A percentile compares a stretch with the other conserved stretches of the same genome.
Conservation (phyloP, 1,140 invertebrate genomes). For the Dinothrombium tinctorium region DNA sequence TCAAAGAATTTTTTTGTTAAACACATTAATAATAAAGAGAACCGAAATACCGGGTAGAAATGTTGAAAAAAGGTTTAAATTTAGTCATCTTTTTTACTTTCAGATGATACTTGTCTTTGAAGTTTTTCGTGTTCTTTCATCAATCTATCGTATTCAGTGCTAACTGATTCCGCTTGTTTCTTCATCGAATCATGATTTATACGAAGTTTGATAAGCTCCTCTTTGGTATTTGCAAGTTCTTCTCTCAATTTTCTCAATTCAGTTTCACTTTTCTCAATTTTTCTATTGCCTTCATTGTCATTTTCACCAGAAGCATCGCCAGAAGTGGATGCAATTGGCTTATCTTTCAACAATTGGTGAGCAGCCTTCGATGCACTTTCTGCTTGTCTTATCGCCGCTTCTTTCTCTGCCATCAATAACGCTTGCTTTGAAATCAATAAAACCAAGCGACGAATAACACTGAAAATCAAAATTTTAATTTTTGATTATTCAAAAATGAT, state of each 20-base stretch:
- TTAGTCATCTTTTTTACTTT: not conserved
- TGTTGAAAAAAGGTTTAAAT: not conserved
- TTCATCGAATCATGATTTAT: slow-evolving; percentile 55
- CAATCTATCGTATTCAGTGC: slow-evolving; percentile 69
- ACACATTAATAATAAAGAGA: no score
- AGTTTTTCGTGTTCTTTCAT: slow-evolving; percentile 53
- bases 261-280: slow-evolving; percentile 23
- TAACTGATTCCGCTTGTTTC: slow-evolving; percentile 54
- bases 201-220: slow-evolving; percentile 24
- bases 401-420: slow-evolving; percentile 47
- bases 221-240: slow-evolving; percentile 40
- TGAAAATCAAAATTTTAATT: no score
- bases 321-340: slow-evolving; percentile 27
- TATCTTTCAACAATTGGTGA: slow-evolving; percentile 11
- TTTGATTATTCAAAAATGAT: no score
- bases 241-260: slow-evolving; percentile 34
- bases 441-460: slow-evolving; percentile 63
- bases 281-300: slow-evolving; percentile 5
- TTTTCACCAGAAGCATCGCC: slow-evolving; percentile 4
- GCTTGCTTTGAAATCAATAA: slow-evolving; percentile 58
- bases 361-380: slow-evolving; percentile 62
- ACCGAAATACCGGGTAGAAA: no score
- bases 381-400: slow-evolving; percentile 73
- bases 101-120: slow-evolving; percentile 19
- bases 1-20: not conserved